Base-by-base conservation (phyloP, 2,797 vertebrate genomes). In the Muscicapa comitata region DNA sequence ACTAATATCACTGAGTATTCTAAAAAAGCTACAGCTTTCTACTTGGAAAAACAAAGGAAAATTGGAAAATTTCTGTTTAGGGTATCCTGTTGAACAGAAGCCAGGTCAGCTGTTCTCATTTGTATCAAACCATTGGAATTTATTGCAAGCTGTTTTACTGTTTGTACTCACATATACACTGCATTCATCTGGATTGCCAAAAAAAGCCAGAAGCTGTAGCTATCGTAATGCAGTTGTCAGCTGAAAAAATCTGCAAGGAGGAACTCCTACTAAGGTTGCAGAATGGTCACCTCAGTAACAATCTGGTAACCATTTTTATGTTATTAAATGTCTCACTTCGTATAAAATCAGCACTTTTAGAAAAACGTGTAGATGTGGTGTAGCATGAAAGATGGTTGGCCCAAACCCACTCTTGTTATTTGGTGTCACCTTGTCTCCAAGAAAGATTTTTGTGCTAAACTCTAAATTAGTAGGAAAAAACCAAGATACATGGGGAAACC, bases 351-450 rank as follows among this genome's bases (percentile, higher is more conserved):
- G 29, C 76, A 82, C 83, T 77, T 94, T 85, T 81, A 83, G 66
- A 68, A 92, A 87, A 91, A 75, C 6, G 19, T 51, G 71, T 83
- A 85, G 85, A 88, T 74, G 50, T 45, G 47, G 42, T 61, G 51
- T 65, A 62, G 76, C 66, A 51, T 66, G 85, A 54, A 70, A 85
- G 75, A 54, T 31, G 35, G 37, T 35, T 88, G 48, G 63, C 90
- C 75, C 71, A 91, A 90, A 77, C 90, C 86, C 86, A 94, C 89
- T 95, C 83, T 31, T 92, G 94, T 81, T 95, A 80, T 65, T 95
- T 94, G 3, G 9, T 88, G 78, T 93, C 78, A 86, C 81, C 76
- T 94, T 63, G 48, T 70, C 47, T 91, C 54, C 67, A 82, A 80
- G 86, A 61, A 81, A 79, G 35, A 90, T 86, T 93, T 91, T 68